phyloP scores from a whole-genome alignment of 1,140 invertebrate species.

The Anoplophora glabripennis region DNA sequence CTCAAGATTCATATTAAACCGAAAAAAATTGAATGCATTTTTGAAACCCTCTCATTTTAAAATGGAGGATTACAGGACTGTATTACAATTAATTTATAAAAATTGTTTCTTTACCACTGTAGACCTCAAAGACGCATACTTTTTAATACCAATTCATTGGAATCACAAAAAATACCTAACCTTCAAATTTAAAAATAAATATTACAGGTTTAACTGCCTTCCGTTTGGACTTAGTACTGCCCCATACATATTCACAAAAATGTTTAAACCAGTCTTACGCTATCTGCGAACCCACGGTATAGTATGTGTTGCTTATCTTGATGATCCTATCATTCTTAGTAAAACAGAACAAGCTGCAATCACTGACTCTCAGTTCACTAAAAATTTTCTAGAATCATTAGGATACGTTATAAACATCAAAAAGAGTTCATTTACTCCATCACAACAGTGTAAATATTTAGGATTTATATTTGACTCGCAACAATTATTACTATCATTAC shows the following conservation, averaged over 20 bases:
- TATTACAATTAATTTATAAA: slow-evolving; percentile 18
- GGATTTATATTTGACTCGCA: slow-evolving; percentile 15
- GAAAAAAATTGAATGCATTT: slow-evolving; percentile 38
- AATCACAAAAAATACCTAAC: slow-evolving; percentile 27
- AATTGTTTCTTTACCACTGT: slow-evolving; percentile 32
- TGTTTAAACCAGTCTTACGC: slow-evolving; percentile 16
- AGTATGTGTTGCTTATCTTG: slow-evolving; percentile 20
- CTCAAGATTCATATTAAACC: slow-evolving; percentile 38
- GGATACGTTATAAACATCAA: slow-evolving; percentile 19
- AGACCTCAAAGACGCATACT: slow-evolving; percentile 41
- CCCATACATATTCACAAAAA: slow-evolving; percentile 34
- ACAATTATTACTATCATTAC: slow-evolving; percentile 9
- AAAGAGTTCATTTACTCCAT: slow-evolving; percentile 16
- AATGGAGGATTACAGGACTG: slow-evolving; percentile 18
- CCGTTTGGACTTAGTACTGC: slow-evolving; percentile 17
- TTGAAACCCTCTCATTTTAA: slow-evolving; percentile 33
- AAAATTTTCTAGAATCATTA: slow-evolving; percentile 6
- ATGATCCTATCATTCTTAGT: slow-evolving; percentile 21
- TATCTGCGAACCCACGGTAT: slow-evolving; percentile 13
- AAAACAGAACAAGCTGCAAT: neutral
- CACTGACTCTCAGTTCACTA: slow-evolving; percentile 4
- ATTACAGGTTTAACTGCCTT: slow-evolving; percentile 36
- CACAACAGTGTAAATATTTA: slow-evolving; percentile 16
- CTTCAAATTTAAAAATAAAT: slow-evolving; percentile 27
- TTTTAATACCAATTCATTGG: slow-evolving; percentile 19